A percentile compares a stretch with the other conserved stretches of the same genome.
Conservation (phyloP, 2,113 vertebrate genomes). For the Stegostoma tigrinum region DNA sequence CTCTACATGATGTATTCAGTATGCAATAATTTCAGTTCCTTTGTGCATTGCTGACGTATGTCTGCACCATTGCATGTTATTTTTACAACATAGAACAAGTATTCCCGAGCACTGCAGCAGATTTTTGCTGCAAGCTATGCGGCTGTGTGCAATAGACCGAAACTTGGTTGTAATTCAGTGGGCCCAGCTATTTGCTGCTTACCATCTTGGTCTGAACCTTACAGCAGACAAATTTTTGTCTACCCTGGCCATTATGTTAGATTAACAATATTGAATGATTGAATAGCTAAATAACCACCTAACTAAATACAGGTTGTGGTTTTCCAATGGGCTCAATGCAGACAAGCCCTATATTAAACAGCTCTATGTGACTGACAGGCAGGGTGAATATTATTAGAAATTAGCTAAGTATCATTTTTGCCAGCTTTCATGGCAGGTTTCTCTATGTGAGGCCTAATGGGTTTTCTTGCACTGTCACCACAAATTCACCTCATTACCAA, state of each 20-base stretch:
- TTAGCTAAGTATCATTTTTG: no score
- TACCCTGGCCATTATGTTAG: not conserved
- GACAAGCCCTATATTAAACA: not conserved
- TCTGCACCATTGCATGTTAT: not conserved
- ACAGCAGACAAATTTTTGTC: not conserved
- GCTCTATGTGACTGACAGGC: not conserved
- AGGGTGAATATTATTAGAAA: no score
- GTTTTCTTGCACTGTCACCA: no score
- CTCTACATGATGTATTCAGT: not conserved
- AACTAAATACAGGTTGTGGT: not conserved
- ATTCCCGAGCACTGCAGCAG: not conserved
- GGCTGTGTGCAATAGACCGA: not conserved
- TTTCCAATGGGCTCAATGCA: not conserved
- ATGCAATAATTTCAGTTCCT: not conserved
- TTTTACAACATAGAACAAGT: not conserved
- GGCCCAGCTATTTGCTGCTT: not conserved
- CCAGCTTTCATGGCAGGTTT: no score
- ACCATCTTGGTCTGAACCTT: not conserved
- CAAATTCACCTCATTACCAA: no score
- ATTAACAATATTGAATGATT: not conserved
- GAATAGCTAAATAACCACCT: not conserved
- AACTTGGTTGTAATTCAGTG: not conserved
- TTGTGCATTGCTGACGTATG: not conserved
- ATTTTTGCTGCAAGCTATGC: not conserved
- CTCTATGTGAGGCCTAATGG: no score